Evolutionary conservation across 2,797 vertebrate species (phyloP).

Genomic region (Spinibarbus caldwelli): DNA sequence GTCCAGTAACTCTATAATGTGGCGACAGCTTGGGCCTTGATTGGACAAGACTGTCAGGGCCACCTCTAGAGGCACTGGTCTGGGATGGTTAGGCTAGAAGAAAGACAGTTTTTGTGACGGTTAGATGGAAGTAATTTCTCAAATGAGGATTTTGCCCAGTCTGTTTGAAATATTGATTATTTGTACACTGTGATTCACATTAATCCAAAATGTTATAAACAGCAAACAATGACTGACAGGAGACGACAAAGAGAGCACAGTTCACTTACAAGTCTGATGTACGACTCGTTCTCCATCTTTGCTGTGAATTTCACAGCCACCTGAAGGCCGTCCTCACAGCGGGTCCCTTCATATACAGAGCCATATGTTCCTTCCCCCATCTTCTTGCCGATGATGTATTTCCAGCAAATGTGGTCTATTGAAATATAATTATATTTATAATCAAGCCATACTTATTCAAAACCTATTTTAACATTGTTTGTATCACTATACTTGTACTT

Average conservation of each 20-base stretch:
- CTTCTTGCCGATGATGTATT: background rate
- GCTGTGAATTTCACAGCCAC: background rate
- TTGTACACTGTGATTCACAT: background rate
- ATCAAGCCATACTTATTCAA: too few species aligned
- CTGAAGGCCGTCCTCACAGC: background rate
- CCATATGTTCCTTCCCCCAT: background rate
- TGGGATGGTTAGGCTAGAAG: background rate
- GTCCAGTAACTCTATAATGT: background rate
- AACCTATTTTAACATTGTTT: background rate
- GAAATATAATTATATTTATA: background rate
- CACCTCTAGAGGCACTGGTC: background rate
- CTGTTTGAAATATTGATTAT: background rate
- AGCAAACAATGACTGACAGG: background rate
- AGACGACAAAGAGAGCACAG: background rate
- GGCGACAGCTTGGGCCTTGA: background rate
- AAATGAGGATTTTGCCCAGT: background rate
- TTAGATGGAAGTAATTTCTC: background rate
- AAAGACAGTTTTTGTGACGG: background rate
- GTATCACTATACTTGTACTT: background rate
- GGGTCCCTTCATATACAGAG: background rate
- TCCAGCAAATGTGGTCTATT: background rate
- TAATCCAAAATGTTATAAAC: background rate
- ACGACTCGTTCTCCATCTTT: background rate
- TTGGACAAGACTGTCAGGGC: background rate
- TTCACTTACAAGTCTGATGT: background rate